Conservation (phyloP, 2,113 vertebrate genomes). For the Aix galericulata region DNA sequence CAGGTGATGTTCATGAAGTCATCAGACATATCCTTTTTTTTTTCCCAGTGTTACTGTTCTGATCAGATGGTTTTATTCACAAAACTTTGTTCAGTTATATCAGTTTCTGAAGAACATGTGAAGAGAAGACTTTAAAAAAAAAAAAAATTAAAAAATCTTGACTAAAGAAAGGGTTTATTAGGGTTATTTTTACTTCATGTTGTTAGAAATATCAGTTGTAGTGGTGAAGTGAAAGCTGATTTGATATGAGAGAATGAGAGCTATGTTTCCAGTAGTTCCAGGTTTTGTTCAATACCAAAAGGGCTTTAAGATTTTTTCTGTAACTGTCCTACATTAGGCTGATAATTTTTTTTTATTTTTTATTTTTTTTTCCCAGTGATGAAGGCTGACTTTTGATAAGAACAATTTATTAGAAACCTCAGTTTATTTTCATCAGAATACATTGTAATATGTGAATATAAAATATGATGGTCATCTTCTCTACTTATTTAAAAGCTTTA, state of each 20-base stretch:
- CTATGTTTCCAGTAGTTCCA: neutral
- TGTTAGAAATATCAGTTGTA: constrained; percentile 35
- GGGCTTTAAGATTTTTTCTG: constrained; percentile 13
- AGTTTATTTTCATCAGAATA: neutral
- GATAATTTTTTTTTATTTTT: neutral
- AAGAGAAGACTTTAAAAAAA: neutral
- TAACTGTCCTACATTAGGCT: neutral
- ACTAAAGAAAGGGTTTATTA: neutral
- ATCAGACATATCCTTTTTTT: neutral
- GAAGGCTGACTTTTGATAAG: neutral
- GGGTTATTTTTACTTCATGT: constrained; percentile 1
- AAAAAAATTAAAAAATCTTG: neutral
- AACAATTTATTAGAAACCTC: neutral
- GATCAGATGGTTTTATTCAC: neutral
- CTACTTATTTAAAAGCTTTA: neutral
- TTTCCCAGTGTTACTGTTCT: neutral
- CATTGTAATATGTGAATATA: neutral
- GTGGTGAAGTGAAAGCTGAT: constrained; percentile 39
- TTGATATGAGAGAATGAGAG: constrained; percentile 50
- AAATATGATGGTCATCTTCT: neutral
- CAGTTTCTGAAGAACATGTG: neutral
- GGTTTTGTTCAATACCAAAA: neutral
- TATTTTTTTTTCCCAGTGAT: neutral
- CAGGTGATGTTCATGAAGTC: neutral
- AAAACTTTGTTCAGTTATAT: neutral